Percentiles rank a stretch among this genome's conserved stretches.
phyloP scores from a whole-genome alignment of 2,888 invertebrate species.

The Tinea trinotella region DNA sequence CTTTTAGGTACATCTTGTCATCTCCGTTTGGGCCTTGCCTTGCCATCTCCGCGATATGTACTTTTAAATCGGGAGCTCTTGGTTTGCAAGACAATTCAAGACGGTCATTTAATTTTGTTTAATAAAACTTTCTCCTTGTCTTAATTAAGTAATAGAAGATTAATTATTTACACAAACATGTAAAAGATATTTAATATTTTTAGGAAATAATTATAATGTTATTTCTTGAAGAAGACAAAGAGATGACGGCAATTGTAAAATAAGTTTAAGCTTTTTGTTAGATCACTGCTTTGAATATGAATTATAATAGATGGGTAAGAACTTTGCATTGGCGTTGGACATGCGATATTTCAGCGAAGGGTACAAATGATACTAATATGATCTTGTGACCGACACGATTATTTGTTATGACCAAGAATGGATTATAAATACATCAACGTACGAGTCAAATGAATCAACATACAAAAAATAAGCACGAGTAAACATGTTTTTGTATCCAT shows the following conservation, averaged over 20 bases:
- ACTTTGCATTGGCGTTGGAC: not conserved
- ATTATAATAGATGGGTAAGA: not conserved
- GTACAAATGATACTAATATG: conserved; percentile 12
- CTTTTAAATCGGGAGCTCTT: no score
- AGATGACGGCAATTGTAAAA: conserved; percentile 8
- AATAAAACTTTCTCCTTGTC: no score
- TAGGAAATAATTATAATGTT: not conserved
- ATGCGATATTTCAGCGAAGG: conserved; percentile 15
- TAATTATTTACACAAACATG: no score
- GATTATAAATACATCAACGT: conserved; percentile 17
- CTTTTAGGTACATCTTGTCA: no score
- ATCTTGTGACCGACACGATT: conserved; percentile 18
- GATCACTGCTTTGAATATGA: conserved; percentile 1
- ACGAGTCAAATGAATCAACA: conserved; percentile 15
- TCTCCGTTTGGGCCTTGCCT: no score
- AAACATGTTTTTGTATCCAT: conserved; percentile 14
- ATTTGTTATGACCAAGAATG: conserved; percentile 17
- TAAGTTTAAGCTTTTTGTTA: not conserved
- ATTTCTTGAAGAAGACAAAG: not conserved
- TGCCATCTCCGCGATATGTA: no score
- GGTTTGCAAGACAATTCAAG: no score
- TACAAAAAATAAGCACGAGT: conserved; percentile 17
- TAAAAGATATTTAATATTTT: no score
- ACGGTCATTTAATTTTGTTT: no score
- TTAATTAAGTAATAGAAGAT: no score